Conservation (phyloP, 1,140 invertebrate species). For the Pissodes strobi region DNA sequence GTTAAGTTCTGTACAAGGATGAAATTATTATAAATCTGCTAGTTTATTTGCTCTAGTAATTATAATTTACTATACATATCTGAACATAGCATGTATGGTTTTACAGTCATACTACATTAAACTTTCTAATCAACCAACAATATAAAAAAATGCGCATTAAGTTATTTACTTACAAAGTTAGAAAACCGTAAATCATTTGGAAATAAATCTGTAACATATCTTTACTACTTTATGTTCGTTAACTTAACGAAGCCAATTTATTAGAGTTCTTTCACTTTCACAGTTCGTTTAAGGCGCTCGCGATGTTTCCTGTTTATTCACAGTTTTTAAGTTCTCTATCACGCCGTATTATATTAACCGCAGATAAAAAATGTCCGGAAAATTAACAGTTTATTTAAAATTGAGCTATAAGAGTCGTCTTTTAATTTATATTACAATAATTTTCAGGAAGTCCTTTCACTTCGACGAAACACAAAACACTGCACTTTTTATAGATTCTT, state of each 20-base stretch:
- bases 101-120: conserved; percentile 46
- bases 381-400: conserved; percentile 32
- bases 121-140: conserved; percentile 53
- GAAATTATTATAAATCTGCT: conserved; percentile 10
- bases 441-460: conserved; percentile 26
- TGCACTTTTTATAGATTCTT: conserved; percentile 25
- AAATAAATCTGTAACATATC: conserved; percentile 28
- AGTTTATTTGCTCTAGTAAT: conserved; percentile 10
- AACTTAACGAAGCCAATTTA: conserved; percentile 22
- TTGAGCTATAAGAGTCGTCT: conserved; percentile 31
- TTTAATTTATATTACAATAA: conserved; percentile 36
- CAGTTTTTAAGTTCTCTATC: conserved; percentile 21
- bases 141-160: conserved; percentile 38
- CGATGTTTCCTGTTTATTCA: conserved; percentile 22
- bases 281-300: conserved; percentile 15
- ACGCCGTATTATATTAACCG: conserved; percentile 12
- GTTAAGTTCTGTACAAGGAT: conserved; percentile 12
- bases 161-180: conserved; percentile 46
- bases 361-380: conserved; percentile 30
- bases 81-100: conserved; percentile 46
- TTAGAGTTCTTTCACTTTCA: conserved; percentile 32
- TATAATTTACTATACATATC: conserved; percentile 7
- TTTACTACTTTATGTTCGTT: conserved; percentile 29
- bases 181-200: conserved; percentile 47
- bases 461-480: conserved; percentile 33